Conservation (phyloP, 2,888 invertebrate species). For the Augochlorella aurata region DNA sequence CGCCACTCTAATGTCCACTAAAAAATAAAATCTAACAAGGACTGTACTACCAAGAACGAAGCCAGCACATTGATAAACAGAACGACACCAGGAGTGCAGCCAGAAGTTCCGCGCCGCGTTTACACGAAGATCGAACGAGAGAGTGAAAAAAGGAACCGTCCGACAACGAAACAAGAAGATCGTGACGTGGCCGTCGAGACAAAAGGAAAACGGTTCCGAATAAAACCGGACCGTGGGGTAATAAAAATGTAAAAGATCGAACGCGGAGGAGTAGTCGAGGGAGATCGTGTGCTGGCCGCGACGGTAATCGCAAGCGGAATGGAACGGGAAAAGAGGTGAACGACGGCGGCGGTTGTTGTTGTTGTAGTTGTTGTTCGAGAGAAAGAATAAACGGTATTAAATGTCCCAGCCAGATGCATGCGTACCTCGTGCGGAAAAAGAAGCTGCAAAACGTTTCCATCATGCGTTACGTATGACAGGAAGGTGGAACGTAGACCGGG, state of each 20-base stretch:
- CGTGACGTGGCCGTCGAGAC: neutral
- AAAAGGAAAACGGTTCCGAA: neutral
- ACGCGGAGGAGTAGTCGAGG: neutral
- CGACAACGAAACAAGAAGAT: neutral
- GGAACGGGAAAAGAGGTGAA: neutral
- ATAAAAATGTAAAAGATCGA: neutral
- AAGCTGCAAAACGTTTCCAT: conserved; percentile 24
- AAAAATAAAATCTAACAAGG: too few species aligned
- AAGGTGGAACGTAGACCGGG: conserved; percentile 5
- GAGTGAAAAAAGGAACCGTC: neutral
- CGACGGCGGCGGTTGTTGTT: conserved; percentile 2
- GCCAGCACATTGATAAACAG: too few species aligned
- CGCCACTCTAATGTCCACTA: too few species aligned
- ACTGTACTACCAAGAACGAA: too few species aligned
- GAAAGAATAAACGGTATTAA: conserved; percentile 11
- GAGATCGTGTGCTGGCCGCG: neutral
- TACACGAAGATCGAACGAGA: neutral
- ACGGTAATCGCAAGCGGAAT: neutral
- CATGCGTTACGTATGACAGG: conserved; percentile 42
- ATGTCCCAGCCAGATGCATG: conserved; percentile 34
- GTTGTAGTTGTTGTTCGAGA: neutral
- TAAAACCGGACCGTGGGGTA: neutral
- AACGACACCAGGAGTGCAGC: too few species aligned
- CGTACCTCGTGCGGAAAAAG: conserved; percentile 15
- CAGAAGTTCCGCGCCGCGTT: too few species aligned